Evolutionary conservation across 2,113 vertebrate genomes (phyloP), one percentile per base, ranked within the genome.

Genomic region (Labrus mixtus): DNA sequence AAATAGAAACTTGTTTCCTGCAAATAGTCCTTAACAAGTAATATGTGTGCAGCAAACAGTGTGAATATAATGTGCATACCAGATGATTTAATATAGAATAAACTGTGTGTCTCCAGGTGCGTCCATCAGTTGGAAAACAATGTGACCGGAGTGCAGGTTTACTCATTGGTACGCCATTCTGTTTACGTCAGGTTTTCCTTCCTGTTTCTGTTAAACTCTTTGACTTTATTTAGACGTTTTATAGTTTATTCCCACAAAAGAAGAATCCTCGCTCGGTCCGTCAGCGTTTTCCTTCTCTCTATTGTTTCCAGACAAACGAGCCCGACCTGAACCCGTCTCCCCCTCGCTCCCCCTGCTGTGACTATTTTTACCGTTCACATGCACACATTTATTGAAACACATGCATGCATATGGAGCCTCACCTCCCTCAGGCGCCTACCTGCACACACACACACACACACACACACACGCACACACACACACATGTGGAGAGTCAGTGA

Each of bases 241-340:
- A 10, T 11, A 11, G 3, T 69, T 69, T 76, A 43, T 73, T 68
- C 58, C 55, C 63, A 78, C 46, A 53, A 63, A 56, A 46, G 69
- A 78, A 39, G 73, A 73, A 39, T 36, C 76, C 82, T 60, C 29
- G 2, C 37, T 33, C 25, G 36, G 61, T 74, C 54, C 29, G 39
- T 85, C 77, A 55, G 54, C 16, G 0, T 66, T 79, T 84, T 73
- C 56, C 83, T 90, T 90, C 89, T 86, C 73, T 46, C 76, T 8
- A 81, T 89, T 90, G 89, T 90, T 78, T 84, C 73, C 70, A 82
- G 63, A 87, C 87, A 90, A 85, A 89, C 57, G 57, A 64, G 62
- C 37, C 50, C 1, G 56, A 81, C 79, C 79, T 72, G 57, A 60
- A 15, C 50, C 0, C 54, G 16, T 22, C 60, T 33, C 62, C 67